Conservation (phyloP, 2,113 vertebrate species). For the Chionomys nivalis region DNA sequence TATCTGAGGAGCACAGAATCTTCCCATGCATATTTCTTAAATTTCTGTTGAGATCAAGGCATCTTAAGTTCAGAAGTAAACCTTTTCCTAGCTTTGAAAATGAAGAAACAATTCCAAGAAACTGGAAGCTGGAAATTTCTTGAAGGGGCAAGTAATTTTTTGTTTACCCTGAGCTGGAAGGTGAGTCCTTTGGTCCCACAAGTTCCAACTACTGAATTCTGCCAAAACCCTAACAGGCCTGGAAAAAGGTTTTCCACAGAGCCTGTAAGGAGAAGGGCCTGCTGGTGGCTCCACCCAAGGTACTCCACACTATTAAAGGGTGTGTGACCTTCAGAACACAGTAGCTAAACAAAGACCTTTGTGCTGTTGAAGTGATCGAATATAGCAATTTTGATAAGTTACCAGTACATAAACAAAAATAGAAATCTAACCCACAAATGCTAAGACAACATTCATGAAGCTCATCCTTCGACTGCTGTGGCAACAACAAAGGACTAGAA, state of each 20-base stretch:
- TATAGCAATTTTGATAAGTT: not conserved
- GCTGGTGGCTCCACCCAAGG: not conserved
- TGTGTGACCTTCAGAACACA: not conserved
- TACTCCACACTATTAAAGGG: not conserved
- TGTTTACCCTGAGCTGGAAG: not conserved
- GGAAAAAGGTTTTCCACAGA: not conserved
- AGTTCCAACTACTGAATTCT: not conserved
- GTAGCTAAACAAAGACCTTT: not conserved
- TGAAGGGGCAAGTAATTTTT: not conserved
- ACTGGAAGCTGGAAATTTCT: not conserved
- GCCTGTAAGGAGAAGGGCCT: not conserved
- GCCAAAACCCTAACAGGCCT: not conserved
- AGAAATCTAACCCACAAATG: not conserved
- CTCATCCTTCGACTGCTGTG: not conserved
- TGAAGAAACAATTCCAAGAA: not conserved
- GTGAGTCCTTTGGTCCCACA: not conserved
- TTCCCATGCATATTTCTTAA: not conserved
- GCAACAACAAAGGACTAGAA: not conserved
- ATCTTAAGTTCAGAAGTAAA: not conserved
- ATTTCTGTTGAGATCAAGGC: not conserved
- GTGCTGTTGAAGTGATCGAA: not conserved
- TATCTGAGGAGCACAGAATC: not conserved
- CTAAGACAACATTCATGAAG: not conserved
- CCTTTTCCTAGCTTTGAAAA: not conserved
- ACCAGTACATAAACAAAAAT: not conserved